A percentile compares a stretch with the other conserved stretches of the same genome.
These are phyloP conservation scores for Geodia barretti DNA, from an alignment of 37 sponge, comb jelly and placozoan species.

Conservation along the genomic window DNA sequence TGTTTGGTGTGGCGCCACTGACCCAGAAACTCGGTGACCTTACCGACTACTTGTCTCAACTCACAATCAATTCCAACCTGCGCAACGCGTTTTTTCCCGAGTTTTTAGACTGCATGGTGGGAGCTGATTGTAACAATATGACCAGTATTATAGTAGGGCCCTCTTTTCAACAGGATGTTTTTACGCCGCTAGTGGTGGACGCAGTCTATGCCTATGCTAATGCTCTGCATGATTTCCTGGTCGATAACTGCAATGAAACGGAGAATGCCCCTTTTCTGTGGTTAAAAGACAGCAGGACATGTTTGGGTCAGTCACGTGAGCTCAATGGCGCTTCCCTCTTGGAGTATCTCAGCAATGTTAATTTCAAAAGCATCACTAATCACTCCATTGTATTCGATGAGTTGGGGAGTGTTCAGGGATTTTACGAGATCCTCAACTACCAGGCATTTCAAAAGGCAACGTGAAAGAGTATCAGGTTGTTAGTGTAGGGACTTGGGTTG, in stretches of 20 bases:
- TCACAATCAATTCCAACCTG: slow-evolving; percentile 56
- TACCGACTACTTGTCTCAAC: slow-evolving; percentile 59
- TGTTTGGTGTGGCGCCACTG: slow-evolving; percentile 56
- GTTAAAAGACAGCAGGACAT: slow-evolving; percentile 29
- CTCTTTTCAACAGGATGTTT: slow-evolving; percentile 53
- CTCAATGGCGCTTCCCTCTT: slow-evolving; percentile 45
- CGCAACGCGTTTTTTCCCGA: slow-evolving; percentile 79
- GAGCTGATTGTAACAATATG: slow-evolving; percentile 51
- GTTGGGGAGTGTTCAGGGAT: slow-evolving; percentile 50
- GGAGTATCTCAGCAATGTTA: slow-evolving; percentile 48
- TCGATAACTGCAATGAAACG: slow-evolving; percentile 62
- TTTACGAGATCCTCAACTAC: slow-evolving; percentile 72
- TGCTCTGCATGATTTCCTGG: slow-evolving; percentile 73
- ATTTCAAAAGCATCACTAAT: slow-evolving; percentile 51
- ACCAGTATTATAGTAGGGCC: slow-evolving; percentile 11
- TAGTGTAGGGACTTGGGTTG: slow-evolving; percentile 58
- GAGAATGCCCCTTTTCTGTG: slow-evolving; percentile 23
- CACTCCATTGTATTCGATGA: slow-evolving; percentile 59
- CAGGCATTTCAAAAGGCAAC: slow-evolving; percentile 11
- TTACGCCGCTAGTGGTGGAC: slow-evolving; percentile 80
- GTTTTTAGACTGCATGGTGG: slow-evolving; percentile 52
- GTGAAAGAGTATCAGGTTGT: not conserved
- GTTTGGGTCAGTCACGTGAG: slow-evolving; percentile 31
- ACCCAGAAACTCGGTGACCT: slow-evolving; percentile 36
- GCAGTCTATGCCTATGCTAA: slow-evolving; percentile 82